Percentiles rank a stretch among this genome's conserved stretches.
Evolutionary conservation across 2,113 vertebrate genomes (phyloP).

Genomic region (Oceanodroma tethys): DNA sequence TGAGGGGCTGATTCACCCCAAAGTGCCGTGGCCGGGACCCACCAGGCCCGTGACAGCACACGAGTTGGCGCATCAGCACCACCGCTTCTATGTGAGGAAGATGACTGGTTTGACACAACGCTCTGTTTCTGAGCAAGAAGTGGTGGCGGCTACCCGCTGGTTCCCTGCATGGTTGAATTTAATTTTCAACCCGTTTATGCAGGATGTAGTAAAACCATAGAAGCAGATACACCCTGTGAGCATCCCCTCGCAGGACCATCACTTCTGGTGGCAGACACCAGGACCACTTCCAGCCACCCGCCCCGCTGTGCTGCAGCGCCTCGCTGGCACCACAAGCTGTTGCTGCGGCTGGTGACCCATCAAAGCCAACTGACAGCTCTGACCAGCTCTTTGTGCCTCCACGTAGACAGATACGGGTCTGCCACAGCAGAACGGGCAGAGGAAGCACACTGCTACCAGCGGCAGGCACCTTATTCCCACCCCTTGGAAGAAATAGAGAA

Average conservation of each 20-base stretch:
- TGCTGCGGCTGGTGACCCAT: neutral
- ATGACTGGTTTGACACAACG: accelerated
- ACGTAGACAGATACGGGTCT: accelerated
- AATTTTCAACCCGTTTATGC: neutral
- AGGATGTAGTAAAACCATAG: neutral
- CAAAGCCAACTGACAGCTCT: neutral
- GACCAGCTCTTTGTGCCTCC: neutral
- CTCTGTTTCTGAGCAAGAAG: neutral
- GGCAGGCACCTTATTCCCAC: neutral
- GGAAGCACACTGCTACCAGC: neutral
- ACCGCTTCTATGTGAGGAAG: accelerated
- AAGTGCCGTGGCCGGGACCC: accelerated
- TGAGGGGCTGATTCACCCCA: neutral
- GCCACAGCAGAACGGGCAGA: accelerated
- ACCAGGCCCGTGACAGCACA: neutral
- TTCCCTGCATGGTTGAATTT: neutral
- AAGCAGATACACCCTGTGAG: neutral
- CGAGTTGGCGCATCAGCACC: neutral
- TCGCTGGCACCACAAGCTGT: neutral
- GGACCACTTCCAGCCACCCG: neutral
- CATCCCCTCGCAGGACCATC: neutral
- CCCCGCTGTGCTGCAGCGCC: neutral
- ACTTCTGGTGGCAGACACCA: neutral
- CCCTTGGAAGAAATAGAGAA: neutral
- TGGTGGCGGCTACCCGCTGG: neutral